Evolutionary conservation across 2,113 vertebrate species (phyloP).

Genomic region (Rhadina sibilatrix): DNA sequence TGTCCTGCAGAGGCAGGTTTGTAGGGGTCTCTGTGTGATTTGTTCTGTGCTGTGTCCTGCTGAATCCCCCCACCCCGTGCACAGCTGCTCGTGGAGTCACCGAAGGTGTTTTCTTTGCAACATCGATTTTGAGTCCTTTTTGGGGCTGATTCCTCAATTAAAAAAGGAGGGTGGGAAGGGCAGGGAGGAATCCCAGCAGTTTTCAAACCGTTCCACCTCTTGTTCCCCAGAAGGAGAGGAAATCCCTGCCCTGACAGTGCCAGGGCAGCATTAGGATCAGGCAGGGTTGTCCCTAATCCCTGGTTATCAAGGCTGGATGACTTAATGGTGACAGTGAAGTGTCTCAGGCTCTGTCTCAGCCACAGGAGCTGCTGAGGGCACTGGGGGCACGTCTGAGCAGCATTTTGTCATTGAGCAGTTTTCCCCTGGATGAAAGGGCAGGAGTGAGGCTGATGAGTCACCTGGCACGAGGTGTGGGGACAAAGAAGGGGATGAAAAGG

Average conservation of each 20-base stretch:
- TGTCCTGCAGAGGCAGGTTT: slow-evolving; percentile 96
- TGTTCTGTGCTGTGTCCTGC: slow-evolving; percentile 74
- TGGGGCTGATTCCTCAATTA: neutral
- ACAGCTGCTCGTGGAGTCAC: slow-evolving; percentile 85
- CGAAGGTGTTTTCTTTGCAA: slow-evolving; percentile 62
- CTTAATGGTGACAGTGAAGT: neutral
- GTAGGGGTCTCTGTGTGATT: slow-evolving; percentile 86
- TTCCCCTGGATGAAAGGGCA: neutral
- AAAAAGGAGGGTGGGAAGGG: neutral
- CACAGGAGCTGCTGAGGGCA: neutral
- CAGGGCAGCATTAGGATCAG: neutral
- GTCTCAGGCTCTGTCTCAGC: neutral
- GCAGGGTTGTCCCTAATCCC: neutral
- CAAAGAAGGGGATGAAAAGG: neutral
- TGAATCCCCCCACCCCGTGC: slow-evolving; percentile 79
- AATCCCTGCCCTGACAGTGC: neutral
- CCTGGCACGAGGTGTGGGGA: neutral
- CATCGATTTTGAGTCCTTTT: neutral
- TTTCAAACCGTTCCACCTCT: neutral
- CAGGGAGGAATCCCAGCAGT: neutral
- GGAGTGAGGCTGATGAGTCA: neutral
- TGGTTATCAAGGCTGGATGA: neutral
- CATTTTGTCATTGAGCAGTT: neutral
- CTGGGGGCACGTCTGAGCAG: neutral
- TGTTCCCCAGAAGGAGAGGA: neutral